Conservation (phyloP, 2,888 invertebrate genomes). For the Beris morrisii region DNA sequence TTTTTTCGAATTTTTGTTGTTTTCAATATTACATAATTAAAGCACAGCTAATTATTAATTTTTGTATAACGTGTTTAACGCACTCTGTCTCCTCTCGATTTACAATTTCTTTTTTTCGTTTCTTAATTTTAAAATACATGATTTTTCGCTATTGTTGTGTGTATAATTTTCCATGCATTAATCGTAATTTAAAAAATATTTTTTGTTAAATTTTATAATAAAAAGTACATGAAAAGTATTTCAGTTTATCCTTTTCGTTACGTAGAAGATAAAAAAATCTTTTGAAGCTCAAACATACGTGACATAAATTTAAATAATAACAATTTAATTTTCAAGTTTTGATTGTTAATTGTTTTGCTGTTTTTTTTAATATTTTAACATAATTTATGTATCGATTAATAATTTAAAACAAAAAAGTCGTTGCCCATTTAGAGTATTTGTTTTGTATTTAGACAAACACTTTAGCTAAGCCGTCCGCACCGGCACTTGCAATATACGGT, state of each 20-base stretch:
- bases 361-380: slow-evolving; percentile 17
- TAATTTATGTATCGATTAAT: slow-evolving; percentile 4
- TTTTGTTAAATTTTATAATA: slow-evolving; percentile 26
- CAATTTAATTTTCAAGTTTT: background rate
- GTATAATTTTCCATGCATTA: background rate
- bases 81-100: background rate
- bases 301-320: slow-evolving; percentile 6
- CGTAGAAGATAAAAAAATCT: slow-evolving; percentile 24
- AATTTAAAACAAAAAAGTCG: slow-evolving; percentile 16
- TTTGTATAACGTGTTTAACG: too few species aligned
- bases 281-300: slow-evolving; percentile 6
- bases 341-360: slow-evolving; percentile 16
- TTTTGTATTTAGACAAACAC: slow-evolving; percentile 77
- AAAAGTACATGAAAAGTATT: slow-evolving; percentile 28
- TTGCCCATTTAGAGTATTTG: slow-evolving; percentile 16
- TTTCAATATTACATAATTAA: slow-evolving; percentile 24
- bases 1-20: slow-evolving; percentile 7
- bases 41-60: slow-evolving; percentile 12
- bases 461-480: slow-evolving; percentile 98
- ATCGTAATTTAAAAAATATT: slow-evolving; percentile 30
- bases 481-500: slow-evolving; percentile 98
- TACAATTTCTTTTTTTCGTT: background rate
- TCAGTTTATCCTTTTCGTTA: slow-evolving; percentile 5
- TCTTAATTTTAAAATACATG: slow-evolving; percentile 2
- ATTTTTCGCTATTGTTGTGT: background rate